Percentiles rank a stretch among this genome's conserved stretches.
phyloP scores from a whole-genome alignment of 2,113 vertebrate genomes.

The Tachuris rubrigastra region DNA sequence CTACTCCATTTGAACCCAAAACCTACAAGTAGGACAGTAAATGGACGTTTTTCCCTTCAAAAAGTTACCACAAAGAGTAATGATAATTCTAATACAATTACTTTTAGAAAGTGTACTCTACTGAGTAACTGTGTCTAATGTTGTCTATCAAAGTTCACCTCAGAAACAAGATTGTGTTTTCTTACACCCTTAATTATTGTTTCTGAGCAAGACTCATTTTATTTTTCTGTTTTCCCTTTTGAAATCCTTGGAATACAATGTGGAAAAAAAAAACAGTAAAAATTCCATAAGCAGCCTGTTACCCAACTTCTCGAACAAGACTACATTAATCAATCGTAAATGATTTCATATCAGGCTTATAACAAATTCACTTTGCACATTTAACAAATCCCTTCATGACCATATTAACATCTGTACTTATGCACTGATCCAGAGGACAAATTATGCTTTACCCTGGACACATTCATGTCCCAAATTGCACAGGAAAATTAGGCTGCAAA shows the following conservation, averaged over 20 bases:
- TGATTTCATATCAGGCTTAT: not conserved
- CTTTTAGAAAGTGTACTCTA: not conserved
- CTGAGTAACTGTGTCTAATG: not conserved
- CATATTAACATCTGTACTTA: not conserved
- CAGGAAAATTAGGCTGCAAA: constrained; percentile 20
- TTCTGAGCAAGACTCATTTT: not conserved
- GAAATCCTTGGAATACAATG: not conserved
- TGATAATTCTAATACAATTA: not conserved
- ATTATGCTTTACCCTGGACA: constrained; percentile 14
- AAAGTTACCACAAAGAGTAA: not conserved
- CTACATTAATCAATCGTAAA: not conserved
- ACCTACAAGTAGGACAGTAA: not conserved
- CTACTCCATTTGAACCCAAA: not conserved
- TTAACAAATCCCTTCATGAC: not conserved
- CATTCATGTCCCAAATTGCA: not conserved
- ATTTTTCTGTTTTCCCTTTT: not conserved
- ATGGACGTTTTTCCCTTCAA: not conserved
- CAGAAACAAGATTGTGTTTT: not conserved
- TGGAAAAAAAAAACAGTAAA: not conserved
- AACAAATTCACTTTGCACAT: not conserved
- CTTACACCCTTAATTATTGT: not conserved
- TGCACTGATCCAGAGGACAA: not conserved
- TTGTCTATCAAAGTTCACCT: not conserved
- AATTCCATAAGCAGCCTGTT: not conserved
- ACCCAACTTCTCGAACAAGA: not conserved